A percentile compares a stretch with the other conserved stretches of the same genome.
Evolutionary conservation across 2,888 invertebrate species (phyloP).

Genomic region (Sipha maydis): DNA sequence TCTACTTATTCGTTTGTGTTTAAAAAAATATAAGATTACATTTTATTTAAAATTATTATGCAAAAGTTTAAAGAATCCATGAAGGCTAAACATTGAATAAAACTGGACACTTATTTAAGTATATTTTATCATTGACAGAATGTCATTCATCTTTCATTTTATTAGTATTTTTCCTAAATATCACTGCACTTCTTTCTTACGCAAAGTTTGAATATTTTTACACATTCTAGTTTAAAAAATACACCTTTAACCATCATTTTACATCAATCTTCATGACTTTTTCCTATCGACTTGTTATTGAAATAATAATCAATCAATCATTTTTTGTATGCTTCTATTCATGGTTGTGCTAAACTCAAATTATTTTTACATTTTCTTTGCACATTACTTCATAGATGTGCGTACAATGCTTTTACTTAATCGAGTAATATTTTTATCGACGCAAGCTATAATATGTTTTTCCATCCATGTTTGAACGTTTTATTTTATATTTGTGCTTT

Average conservation of each 20-base stretch:
- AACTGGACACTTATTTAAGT: background rate
- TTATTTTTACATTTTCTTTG: constrained; percentile 24
- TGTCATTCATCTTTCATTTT: background rate
- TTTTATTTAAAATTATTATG: no score
- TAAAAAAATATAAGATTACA: no score
- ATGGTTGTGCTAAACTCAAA: constrained; percentile 36
- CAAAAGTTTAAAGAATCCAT: no score
- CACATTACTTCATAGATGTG: constrained; percentile 3
- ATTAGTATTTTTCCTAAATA: constrained; percentile 10
- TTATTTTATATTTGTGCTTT: background rate
- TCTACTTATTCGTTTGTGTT: no score
- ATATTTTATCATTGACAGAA: background rate
- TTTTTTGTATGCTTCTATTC: constrained; percentile 25
- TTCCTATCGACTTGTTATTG: constrained; percentile 50
- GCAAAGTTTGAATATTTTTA: constrained; percentile 27
- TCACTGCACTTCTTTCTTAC: background rate
- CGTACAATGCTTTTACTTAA: constrained; percentile 37
- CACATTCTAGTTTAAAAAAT: background rate
- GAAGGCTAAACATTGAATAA: no score
- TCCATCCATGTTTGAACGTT: background rate
- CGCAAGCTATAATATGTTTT: background rate
- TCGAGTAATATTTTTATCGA: constrained; percentile 28
- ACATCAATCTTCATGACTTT: constrained; percentile 56
- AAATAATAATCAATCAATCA: constrained; percentile 57
- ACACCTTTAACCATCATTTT: constrained; percentile 32